phyloP scores from a whole-genome alignment of 2,113 vertebrate species.

The Hemiprocne comata region DNA sequence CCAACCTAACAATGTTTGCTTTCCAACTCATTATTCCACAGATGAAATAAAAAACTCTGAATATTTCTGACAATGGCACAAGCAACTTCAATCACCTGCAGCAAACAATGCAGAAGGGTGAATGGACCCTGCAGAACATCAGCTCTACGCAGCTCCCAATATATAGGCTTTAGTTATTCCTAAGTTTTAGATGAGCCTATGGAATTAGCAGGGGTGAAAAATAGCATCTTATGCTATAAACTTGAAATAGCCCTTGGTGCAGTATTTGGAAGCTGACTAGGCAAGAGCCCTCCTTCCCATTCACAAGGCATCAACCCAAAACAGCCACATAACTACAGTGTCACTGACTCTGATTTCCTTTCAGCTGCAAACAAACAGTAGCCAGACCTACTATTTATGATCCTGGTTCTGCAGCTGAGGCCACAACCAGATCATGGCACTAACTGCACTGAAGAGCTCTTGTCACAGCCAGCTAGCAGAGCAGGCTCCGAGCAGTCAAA shows the following conservation, averaged over 20 bases:
- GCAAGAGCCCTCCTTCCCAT: neutral
- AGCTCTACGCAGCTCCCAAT: neutral
- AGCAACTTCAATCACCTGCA: neutral
- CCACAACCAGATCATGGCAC: neutral
- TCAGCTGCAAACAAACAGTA: neutral
- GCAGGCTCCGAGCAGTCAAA: neutral
- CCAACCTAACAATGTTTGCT: neutral
- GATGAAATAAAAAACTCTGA: neutral
- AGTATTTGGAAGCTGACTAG: conserved; percentile 32
- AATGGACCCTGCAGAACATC: neutral
- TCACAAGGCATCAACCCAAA: neutral
- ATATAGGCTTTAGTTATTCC: neutral
- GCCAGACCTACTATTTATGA: neutral
- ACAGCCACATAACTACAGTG: neutral
- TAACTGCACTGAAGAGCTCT: neutral
- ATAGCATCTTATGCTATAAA: conserved; percentile 39
- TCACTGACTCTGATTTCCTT: neutral
- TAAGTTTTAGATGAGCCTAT: neutral
- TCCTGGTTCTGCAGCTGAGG: neutral
- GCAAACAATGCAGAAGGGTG: neutral
- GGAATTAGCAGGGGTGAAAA: conserved; percentile 19
- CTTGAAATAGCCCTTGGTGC: conserved; percentile 34
- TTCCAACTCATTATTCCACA: neutral
- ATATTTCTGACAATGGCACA: neutral
- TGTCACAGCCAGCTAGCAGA: neutral